Evolutionary conservation across 2,888 invertebrate genomes (phyloP), one percentile per base, ranked within the genome.

Genomic region (Lydus trimaculatus): DNA sequence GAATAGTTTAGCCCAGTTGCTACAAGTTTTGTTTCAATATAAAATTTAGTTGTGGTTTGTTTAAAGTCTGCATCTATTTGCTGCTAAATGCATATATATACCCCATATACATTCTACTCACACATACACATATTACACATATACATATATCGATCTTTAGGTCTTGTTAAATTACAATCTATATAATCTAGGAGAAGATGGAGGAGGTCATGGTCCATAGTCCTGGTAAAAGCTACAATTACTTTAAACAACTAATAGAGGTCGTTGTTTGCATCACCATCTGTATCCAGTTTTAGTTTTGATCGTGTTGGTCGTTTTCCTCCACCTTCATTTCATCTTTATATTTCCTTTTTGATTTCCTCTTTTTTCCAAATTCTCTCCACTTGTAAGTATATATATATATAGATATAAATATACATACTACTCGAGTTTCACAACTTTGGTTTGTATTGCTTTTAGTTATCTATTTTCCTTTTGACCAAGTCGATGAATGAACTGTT

Each of bases 401-500:
- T 33, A 2, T 33, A 11, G 9, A 2, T 39, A 15, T 39, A n/a
- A 15, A 17, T n/a, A n/a, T 1, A 8, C 3, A 20, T 23, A 70
- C 72, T 73, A 76, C 75, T 79, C 80, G 75, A 82, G 80, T 80
- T 81, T 80, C 78, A 79, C 81, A 82, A 80, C 81, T 82, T n/a
- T 13, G 11, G 25, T 23, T 76, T 78, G 75, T 77, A 79, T 75
- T 76, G 77, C 25, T 81, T 81, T 79, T 81, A 78, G 76, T 82
- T 79, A 79, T 81, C 82, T 81, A 81, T 82, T 82, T 82, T 78
- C 77, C 52, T 23, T 52, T 76, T 77, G 75, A 72, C 77, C 52
- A 23, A 76, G 76, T 77, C 82, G 81, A 81, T 83, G 83, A 83
- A 83, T 83, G 83, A 82, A 83, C 81, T 78, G 81, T 83, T 82